Base-by-base conservation (phyloP, 2,888 invertebrate genomes). In the Pandemis heparana region DNA sequence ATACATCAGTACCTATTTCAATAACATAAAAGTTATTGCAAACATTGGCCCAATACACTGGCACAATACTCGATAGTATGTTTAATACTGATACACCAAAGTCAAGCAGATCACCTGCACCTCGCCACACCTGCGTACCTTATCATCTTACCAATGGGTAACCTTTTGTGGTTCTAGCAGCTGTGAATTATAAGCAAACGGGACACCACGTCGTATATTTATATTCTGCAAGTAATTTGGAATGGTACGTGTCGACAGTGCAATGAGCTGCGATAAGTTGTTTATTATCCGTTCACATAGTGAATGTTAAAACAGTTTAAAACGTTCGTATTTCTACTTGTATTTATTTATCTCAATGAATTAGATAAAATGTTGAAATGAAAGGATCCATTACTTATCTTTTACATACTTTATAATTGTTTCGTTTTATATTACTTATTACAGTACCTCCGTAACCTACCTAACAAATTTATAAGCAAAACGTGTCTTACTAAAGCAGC, bases 101-200 rank as follows among this genome's bases (percentile, higher is more conserved):
- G 71, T 39, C 61, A 56, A 43, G 63, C 68, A 48, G 59, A 56
- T 56, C 74, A 76, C 77, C 77, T 78, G 78, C 75, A 70, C 56
- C 63, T 62, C 63, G 66, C 75, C 78, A 68, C 81, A 83, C 83
- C 83, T 84, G 82, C 83, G 77, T 39, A 16, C 41, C 67, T 83
- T 83, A 82, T 81, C 83, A 80, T 76, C 77, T 70, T 77, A 75
- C 79, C 53, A 61, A 77, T 68, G 66, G 59, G 75, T 83, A 75
- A 85, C 85, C 85, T 86, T 75, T 75, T 72, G 72, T 41, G 75
- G 64, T 43, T 7, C 39, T 18, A 64, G 74, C 74, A 74, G 74
- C 60, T 74, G 74, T 14, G 48, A 64, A 51, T 66, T 71, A 66
- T 51, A 59, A 12, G 59, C 38, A 51, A 56, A 51, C 7, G 32